Base-by-base conservation (phyloP, 1,140 invertebrate species). In the Hypothenemus hampei region DNA sequence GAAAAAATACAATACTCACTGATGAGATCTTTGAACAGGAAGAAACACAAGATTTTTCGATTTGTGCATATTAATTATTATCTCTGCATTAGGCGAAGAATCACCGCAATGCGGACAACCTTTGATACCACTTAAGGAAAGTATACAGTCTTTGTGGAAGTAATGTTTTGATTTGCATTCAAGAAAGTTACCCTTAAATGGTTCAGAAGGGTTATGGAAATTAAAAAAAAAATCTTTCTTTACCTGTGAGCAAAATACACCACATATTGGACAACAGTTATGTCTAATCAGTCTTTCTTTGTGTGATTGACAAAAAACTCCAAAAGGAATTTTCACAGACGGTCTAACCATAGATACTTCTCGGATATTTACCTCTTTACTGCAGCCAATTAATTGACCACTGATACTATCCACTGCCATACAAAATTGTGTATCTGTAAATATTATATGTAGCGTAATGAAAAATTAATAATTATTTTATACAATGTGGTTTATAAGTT, bases 181-280 rank as follows among this genome's bases (percentile, higher is more conserved):
- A 5, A 81, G 72, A 69, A 88, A 87, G 56, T 75, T 76, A 20
- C 86, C 82, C 80, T 83, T 60, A 29, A 68, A 61, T 4, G 11
- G n/a, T 4, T n/a, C 21, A 43, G 19, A 4, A 43, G 20, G 7
- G 26, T 31, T 8, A 13, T 13, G 10, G 3, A 11, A 11, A 8
- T 31, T 8, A 37, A 10, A 11, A 37, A 37, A 37, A 37, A 15
- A 15, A 6, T 18, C 5, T 7, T 20, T 23, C 2, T 18, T 33
- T 60, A 69, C 92, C 79, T 94, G 90, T 21, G 91, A 87, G 67
- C 92, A 96, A 70, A 93, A 97, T 13, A 91, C 74, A 4, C 92
- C 93, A 72, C 93, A 97, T 0, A 84, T 83, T 0, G 91, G 86
- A 69, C 93, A 97, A 69, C 90, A 93, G 66, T 93, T 90, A 69